These are phyloP conservation scores for Nannospalax galili DNA, from an alignment of 2,113 vertebrate genomes.

Conservation along the genomic window DNA sequence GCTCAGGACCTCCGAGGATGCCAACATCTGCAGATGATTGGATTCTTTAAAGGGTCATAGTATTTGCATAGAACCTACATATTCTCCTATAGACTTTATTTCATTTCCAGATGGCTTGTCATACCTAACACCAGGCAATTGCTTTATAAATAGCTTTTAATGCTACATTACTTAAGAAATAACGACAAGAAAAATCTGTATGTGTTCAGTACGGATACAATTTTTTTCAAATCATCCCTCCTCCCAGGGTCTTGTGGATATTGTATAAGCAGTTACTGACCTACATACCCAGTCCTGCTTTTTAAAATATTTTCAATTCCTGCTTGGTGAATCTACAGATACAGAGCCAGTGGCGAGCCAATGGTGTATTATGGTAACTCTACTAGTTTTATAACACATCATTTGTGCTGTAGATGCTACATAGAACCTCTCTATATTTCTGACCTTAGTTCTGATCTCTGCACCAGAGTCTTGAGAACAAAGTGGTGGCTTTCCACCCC, in stretches of 20 bases:
- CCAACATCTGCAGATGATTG: neutral
- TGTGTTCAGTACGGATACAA: neutral
- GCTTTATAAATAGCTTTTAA: neutral
- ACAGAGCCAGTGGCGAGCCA: neutral
- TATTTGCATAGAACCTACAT: neutral
- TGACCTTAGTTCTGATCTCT: neutral
- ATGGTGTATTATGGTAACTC: too few species aligned
- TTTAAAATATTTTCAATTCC: neutral
- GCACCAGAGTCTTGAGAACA: neutral
- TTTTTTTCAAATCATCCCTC: neutral
- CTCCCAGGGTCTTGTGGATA: neutral
- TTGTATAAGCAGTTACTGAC: neutral
- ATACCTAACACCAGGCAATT: neutral
- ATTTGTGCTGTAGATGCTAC: accelerated
- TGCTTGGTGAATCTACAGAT: neutral
- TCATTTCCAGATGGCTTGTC: neutral
- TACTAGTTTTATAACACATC: neutral
- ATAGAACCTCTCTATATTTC: neutral
- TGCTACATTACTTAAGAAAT: neutral
- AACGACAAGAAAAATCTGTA: neutral
- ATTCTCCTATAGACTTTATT: neutral
- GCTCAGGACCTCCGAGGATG: neutral
- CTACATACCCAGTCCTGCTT: neutral
- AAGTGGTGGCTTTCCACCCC: neutral
- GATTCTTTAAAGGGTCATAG: neutral